Evolutionary conservation across 2,113 vertebrate species (phyloP).

Genomic region (Actinemys pallida): DNA sequence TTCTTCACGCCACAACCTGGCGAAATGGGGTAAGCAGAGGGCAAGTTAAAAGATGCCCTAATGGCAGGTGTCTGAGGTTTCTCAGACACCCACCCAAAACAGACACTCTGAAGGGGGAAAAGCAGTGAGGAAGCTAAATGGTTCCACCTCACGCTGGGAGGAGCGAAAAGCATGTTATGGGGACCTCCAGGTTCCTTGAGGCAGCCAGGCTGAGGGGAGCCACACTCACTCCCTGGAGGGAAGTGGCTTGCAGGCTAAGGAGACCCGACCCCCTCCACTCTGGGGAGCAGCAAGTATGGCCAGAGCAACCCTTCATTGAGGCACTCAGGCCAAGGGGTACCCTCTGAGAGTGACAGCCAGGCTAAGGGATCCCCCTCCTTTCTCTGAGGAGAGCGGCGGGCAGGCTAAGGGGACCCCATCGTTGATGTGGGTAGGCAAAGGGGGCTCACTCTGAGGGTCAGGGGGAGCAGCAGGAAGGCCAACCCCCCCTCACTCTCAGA

Average conservation of each 20-base stretch:
- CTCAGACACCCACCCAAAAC: not conserved
- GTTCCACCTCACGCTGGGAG: not conserved
- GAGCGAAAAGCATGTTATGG: not conserved
- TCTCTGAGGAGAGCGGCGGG: not conserved
- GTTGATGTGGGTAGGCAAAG: rapidly evolving
- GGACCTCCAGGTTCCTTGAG: not conserved
- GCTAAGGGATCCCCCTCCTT: not conserved
- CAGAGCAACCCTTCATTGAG: not conserved
- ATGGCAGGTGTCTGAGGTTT: not conserved
- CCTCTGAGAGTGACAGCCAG: not conserved
- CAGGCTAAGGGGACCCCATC: not conserved
- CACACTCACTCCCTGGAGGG: not conserved
- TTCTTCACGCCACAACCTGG: rapidly evolving
- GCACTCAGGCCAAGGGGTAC: not conserved
- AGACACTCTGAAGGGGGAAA: not conserved
- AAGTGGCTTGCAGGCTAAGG: not conserved
- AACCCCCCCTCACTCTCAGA: not conserved
- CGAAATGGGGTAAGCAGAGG: no score
- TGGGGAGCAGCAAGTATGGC: rapidly evolving
- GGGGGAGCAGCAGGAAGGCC: rapidly evolving
- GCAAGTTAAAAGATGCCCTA: not conserved
- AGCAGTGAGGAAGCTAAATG: no score
- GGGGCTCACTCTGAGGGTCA: rapidly evolving
- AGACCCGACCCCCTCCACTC: not conserved
- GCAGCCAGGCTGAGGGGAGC: not conserved